phyloP scores from a whole-genome alignment of 2,888 invertebrate genomes.

The Agonopterix arenella region DNA sequence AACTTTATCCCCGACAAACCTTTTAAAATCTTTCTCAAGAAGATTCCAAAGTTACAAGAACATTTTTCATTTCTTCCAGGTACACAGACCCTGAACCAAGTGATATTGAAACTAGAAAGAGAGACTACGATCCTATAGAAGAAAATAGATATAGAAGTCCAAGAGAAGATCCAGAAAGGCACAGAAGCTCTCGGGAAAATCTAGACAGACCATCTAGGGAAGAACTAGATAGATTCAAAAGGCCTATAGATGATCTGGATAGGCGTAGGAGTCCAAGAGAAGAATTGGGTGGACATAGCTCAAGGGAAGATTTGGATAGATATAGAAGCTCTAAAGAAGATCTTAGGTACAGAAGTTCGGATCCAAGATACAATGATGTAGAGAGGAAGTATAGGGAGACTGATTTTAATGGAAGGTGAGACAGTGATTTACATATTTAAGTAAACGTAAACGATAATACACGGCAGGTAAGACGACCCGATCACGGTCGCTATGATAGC shows the following conservation, averaged over 20 bases:
- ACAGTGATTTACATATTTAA: too few relatives aligned
- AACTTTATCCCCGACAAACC: too few relatives aligned
- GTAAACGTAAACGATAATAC: too few relatives aligned
- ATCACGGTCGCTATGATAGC: too few relatives aligned
- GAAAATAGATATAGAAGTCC: constrained; percentile 37
- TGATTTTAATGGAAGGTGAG: constrained; percentile 42
- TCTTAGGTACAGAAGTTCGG: constrained; percentile 22
- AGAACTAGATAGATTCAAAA: constrained; percentile 4
- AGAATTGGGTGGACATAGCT: constrained; percentile 7
- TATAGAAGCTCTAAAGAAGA: constrained; percentile 10
- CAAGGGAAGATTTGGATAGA: constrained; percentile 12
- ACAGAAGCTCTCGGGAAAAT: constrained; percentile 6
- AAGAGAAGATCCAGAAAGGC: constrained; percentile 5
- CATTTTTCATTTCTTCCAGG: constrained; percentile 20
- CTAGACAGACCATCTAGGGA: constrained; percentile 4
- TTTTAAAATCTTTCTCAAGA: too few relatives aligned
- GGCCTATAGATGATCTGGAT: background rate
- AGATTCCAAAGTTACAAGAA: too few relatives aligned
- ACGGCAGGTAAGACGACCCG: too few relatives aligned
- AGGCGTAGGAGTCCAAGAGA: background rate
- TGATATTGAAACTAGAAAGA: constrained; percentile 45
- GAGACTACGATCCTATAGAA: constrained; percentile 52
- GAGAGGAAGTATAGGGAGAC: constrained; percentile 44
- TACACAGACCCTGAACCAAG: constrained; percentile 69
- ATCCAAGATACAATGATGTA: constrained; percentile 39